Percentiles rank a stretch among this genome's conserved stretches.
Conservation (phyloP, 2,888 invertebrate species). For the Dendrolimus houi region DNA sequence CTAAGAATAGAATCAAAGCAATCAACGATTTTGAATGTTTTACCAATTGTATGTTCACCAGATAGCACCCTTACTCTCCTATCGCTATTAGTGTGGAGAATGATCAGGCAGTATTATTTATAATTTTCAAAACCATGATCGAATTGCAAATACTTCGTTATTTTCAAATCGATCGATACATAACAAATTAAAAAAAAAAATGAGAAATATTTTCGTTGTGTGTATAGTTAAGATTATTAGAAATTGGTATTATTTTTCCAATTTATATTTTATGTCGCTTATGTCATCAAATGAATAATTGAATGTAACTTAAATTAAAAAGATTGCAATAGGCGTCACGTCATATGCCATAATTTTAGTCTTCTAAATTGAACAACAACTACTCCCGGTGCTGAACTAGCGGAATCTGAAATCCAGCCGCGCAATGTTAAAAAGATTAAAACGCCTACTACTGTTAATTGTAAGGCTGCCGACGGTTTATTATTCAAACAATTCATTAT, state of each 20-base stretch:
- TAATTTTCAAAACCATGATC: background rate
- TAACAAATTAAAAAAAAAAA: background rate
- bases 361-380: no score
- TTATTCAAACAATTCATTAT: no score
- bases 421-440: no score
- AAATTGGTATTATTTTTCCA: background rate
- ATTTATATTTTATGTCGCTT: background rate
- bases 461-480: no score
- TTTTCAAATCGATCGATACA: background rate
- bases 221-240: background rate
- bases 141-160: background rate
- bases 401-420: no score
- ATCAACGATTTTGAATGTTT: conserved; percentile 32
- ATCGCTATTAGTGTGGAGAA: conserved; percentile 67
- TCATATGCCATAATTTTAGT: no score
- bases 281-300: conserved; percentile 1
- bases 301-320: no score
- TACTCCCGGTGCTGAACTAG: no score
- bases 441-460: no score
- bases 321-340: no score
- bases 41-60: conserved; percentile 49
- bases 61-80: conserved; percentile 66
- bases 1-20: no score
- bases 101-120: conserved; percentile 40
- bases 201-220: background rate